Evolutionary conservation across 2,888 invertebrate genomes (phyloP).

Genomic region (Ferrisia virgata): DNA sequence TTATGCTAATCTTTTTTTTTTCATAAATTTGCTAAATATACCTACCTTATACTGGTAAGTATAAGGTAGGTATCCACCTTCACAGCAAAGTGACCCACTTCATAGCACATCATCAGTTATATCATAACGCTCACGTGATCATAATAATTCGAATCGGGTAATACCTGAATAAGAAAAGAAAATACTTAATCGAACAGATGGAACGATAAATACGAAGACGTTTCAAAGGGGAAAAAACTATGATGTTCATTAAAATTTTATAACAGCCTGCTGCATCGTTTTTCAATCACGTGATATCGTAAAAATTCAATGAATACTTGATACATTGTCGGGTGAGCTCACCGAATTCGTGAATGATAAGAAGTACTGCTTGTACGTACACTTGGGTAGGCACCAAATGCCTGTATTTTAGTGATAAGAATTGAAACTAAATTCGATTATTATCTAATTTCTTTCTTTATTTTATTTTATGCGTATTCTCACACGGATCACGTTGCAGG

Average conservation of each 20-base stretch:
- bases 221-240: background rate
- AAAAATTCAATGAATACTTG: background rate
- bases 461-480: too few species aligned
- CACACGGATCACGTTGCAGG: too few species aligned
- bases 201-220: background rate
- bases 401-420: too few species aligned
- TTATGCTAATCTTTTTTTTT: background rate
- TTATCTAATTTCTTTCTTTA: too few species aligned
- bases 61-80: background rate
- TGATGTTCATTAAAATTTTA: background rate
- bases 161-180: background rate
- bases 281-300: background rate
- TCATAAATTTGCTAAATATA: background rate
- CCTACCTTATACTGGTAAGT: too few species aligned
- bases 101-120: background rate
- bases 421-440: too few species aligned
- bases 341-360: background rate
- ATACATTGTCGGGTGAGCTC: background rate
- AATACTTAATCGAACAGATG: background rate
- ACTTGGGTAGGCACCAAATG: too few species aligned
- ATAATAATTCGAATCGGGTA: background rate
- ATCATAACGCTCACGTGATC: background rate
- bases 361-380: too few species aligned
- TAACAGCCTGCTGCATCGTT: background rate
- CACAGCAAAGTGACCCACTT: background rate